These are phyloP conservation scores for Tipula confusa DNA, from an alignment of 2,888 invertebrate genomes.

Conservation along the genomic window DNA sequence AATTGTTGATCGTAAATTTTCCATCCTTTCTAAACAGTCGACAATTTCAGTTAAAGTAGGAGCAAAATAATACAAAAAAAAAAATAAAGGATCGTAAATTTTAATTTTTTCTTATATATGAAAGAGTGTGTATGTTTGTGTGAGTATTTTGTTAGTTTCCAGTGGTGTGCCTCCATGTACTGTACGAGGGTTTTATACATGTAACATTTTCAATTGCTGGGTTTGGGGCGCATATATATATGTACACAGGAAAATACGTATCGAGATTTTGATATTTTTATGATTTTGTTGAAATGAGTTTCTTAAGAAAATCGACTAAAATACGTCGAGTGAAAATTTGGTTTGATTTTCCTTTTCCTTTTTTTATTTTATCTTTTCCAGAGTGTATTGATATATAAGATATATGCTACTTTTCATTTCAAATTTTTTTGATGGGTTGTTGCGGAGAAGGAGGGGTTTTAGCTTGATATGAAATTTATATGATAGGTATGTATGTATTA, in stretches of 20 bases:
- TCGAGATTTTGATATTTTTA: neutral
- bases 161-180: neutral
- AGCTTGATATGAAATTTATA: neutral
- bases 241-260: neutral
- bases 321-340: neutral
- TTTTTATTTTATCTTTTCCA: neutral
- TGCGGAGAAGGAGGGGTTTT: neutral
- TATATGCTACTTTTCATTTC: neutral
- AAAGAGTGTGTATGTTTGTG: neutral
- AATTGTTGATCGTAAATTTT: neutral
- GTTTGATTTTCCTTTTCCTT: neutral
- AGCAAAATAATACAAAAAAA: neutral
- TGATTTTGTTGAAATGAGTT: neutral
- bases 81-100: neutral
- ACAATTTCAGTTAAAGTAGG: neutral
- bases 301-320: neutral
- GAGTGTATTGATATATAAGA: neutral
- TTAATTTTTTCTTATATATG: neutral
- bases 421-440: neutral
- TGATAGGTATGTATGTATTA: too few relatives aligned
- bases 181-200: neutral
- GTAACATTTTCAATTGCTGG: neutral
- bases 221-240: neutral
- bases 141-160: neutral
- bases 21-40: neutral